phyloP scores from a whole-genome alignment of 2,797 vertebrate genomes.

The Sorex maritimensis region DNA sequence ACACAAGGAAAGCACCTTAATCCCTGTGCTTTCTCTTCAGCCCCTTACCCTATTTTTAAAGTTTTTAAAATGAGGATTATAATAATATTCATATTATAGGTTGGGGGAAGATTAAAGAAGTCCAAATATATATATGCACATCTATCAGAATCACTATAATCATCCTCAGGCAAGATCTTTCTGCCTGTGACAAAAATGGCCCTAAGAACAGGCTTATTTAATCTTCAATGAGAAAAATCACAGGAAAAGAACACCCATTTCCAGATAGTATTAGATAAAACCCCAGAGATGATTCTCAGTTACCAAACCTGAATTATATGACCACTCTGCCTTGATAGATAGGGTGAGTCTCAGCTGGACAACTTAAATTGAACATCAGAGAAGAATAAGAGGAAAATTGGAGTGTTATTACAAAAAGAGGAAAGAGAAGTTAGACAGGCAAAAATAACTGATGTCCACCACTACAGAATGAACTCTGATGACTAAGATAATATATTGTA shows the following conservation, averaged over 20 bases:
- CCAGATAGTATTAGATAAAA: neutral
- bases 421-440: neutral
- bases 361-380: neutral
- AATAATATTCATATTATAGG: neutral
- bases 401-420: neutral
- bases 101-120: neutral
- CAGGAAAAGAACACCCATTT: neutral
- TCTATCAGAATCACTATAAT: neutral
- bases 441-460: neutral
- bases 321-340: neutral
- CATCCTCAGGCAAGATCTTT: constrained; percentile 8
- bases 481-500: constrained; percentile 31
- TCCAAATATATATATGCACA: constrained; percentile 8
- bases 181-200: neutral
- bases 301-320: neutral
- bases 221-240: neutral
- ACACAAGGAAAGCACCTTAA: no score
- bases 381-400: neutral
- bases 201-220: neutral
- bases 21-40: no score
- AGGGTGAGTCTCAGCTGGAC: neutral
- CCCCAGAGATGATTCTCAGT: neutral
- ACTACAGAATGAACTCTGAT: neutral
- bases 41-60: no score
- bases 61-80: neutral